phyloP scores from a whole-genome alignment of 1,140 invertebrate species.

The Aethina tumida region DNA sequence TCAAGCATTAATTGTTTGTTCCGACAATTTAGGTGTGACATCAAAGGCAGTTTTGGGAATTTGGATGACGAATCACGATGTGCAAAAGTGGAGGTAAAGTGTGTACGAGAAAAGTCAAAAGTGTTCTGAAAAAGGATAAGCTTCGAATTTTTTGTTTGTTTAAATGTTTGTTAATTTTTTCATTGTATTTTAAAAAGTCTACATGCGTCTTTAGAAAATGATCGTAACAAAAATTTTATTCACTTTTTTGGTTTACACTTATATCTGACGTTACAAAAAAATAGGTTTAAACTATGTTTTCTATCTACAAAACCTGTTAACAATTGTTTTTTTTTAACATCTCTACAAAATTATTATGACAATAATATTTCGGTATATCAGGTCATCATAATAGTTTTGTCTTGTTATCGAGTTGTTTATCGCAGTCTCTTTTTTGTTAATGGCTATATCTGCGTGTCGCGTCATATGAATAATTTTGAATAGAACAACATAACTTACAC shows the following conservation, averaged over 20 bases:
- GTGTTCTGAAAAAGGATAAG: conserved; percentile 28
- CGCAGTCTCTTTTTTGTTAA: conserved; percentile 37
- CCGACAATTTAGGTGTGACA: conserved; percentile 13
- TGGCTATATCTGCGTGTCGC: too few species aligned
- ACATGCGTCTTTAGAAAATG: conserved; percentile 23
- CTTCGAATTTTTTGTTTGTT: too few species aligned
- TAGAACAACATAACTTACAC: too few species aligned
- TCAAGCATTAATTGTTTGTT: too few species aligned
- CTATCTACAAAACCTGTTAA: conserved; percentile 35
- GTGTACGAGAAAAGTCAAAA: conserved; percentile 12
- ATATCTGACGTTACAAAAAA: conserved; percentile 30
- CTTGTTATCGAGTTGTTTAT: conserved; percentile 37
- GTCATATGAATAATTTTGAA: too few species aligned
- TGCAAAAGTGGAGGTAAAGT: conserved; percentile 14
- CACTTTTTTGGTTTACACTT: too few species aligned
- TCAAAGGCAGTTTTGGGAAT: conserved; percentile 24
- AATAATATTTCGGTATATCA: conserved; percentile 13
- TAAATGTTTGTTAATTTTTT: too few species aligned
- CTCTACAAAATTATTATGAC: conserved; percentile 34
- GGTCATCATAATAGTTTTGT: conserved; percentile 34
- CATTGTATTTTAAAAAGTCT: conserved; percentile 24
- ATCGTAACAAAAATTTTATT: too few species aligned
- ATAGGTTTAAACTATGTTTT: conserved; percentile 30
- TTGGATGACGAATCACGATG: conserved; percentile 31
- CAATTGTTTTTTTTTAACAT: conserved; percentile 30